Evolutionary conservation across 2,797 vertebrate species (phyloP).

Genomic region (Cossypha polioptera): DNA sequence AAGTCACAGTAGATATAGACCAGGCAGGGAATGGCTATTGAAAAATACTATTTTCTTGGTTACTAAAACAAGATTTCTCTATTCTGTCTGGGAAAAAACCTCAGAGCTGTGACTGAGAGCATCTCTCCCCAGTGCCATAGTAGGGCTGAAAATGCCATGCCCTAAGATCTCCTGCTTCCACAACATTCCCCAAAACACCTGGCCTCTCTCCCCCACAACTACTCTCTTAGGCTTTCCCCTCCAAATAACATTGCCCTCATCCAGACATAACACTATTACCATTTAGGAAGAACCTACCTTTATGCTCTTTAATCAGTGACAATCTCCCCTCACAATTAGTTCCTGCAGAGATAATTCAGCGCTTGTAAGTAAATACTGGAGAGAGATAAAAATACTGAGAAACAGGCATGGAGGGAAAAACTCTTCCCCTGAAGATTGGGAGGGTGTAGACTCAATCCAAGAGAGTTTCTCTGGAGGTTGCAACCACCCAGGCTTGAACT

Average conservation of each 20-base stretch:
- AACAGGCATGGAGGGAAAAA: not conserved
- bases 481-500: not conserved
- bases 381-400: not conserved
- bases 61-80: not conserved
- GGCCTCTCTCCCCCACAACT: not conserved
- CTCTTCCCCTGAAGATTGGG: rapidly evolving
- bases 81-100: not conserved
- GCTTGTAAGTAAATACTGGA: not conserved
- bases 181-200: not conserved
- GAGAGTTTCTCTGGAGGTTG: not conserved
- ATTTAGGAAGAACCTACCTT: not conserved
- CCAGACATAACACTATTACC: not conserved
- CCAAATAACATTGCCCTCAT: not conserved
- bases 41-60: not conserved
- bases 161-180: not conserved
- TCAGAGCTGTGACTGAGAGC: not conserved
- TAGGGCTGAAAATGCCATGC: not conserved
- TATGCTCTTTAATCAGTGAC: not conserved
- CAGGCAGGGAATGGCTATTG: not conserved
- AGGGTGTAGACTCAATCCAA: not conserved
- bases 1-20: not conserved
- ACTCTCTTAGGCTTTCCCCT: not conserved
- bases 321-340: not conserved
- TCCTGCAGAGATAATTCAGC: not conserved
- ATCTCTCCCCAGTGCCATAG: not conserved